phyloP scores from a whole-genome alignment of 2,888 invertebrate species.

The Pasiphila rectangulata region DNA sequence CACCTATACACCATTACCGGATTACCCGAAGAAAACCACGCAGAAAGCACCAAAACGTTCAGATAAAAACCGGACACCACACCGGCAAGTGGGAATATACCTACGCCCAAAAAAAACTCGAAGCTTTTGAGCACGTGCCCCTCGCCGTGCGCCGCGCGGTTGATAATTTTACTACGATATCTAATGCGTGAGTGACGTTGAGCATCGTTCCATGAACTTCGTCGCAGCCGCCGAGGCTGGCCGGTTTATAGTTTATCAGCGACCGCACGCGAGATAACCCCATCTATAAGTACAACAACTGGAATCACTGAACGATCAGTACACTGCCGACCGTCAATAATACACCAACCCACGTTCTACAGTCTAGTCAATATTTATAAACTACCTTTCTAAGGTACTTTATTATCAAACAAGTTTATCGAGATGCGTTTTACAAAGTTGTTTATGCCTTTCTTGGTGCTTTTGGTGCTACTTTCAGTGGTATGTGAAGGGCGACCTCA shows the following conservation, averaged over 20 bases:
- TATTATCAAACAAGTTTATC: too few species aligned
- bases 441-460: conserved; percentile 40
- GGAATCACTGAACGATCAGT: conserved; percentile 54
- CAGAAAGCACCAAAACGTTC: conserved; percentile 35
- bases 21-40: conserved; percentile 28
- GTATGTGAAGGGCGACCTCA: conserved; percentile 38
- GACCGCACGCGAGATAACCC: conserved; percentile 73
- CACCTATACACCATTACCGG: conserved; percentile 44
- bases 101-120: background rate
- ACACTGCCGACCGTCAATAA: conserved; percentile 49
- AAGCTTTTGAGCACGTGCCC: conserved; percentile 16
- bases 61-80: background rate
- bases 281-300: conserved; percentile 62
- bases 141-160: too few species aligned
- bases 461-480: conserved; percentile 47
- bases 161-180: conserved; percentile 74
- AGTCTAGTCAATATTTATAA: background rate
- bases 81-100: background rate
- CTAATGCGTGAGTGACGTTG: conserved; percentile 64
- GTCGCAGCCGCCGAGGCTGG: conserved; percentile 42
- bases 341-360: conserved; percentile 34
- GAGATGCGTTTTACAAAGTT: conserved; percentile 63
- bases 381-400: too few species aligned
- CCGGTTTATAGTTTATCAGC: conserved; percentile 65
- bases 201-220: conserved; percentile 73